Base-by-base conservation (phyloP, 2,888 invertebrate genomes). In the Agapetus fuscipes region DNA sequence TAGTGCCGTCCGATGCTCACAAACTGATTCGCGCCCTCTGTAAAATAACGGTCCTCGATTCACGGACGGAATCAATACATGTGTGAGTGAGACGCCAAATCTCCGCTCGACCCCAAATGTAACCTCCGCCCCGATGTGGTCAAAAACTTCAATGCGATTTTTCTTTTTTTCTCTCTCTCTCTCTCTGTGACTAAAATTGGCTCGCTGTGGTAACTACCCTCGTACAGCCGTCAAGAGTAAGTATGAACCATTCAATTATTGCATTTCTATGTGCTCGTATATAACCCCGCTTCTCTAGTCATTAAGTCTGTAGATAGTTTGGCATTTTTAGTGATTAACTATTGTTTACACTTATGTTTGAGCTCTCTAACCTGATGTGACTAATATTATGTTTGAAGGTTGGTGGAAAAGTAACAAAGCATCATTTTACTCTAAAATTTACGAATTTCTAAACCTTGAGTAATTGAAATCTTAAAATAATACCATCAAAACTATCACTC, bases 191-290 rank as follows among this genome's bases (percentile, higher is more conserved):
- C 74, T 76, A 76, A 77, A 72, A 71, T 76, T 76, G 76, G 74
- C 74, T 72, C 66, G 74, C 76, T 71, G 73, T n/a, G 66, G 76
- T 75, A 70, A 75, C 56, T 39, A 66, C 69, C 66, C n/a, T n/a
- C n/a, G 66, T 67, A 71, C 77, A 77, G 77, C 72, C 59, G 62
- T 72, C 61, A 74, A 73, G 74, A 76, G 78, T 78, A 76, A 78
- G 78, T 78, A 78, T 72, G 67, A 62, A 62, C 66, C 70, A 71
- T 68, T 69, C 62, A 73, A 71, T 72, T 73, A 67, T 64, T 67
- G 60, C 64, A 57, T 64, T 55, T 20, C 9, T 20, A 20, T 20
- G 5, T 20, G 20, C 9, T 4, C n/a, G n/a, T n/a, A n/a, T n/a
- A n/a, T n/a, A n/a, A n/a, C n/a, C n/a, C n/a, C n/a, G n/a, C n/a